Evolutionary conservation across 1,140 invertebrate genomes (phyloP).

Genomic region (Bemisia tabaci): DNA sequence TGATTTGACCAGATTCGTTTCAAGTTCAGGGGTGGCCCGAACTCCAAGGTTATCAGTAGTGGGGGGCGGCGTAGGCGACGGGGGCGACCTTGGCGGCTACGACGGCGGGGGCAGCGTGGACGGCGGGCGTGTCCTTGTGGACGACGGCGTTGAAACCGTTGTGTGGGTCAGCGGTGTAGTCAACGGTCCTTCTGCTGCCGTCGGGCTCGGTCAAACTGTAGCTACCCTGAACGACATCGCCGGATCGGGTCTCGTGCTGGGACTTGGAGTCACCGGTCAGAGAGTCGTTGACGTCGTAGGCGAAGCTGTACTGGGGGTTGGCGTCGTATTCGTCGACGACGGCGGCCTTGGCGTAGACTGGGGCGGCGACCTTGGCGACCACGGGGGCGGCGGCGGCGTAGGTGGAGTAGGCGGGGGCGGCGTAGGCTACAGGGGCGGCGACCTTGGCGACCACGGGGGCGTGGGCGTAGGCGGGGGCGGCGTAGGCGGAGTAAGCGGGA

Average conservation of each 20-base stretch:
- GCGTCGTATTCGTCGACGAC: constrained; percentile 37
- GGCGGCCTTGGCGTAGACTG: constrained; percentile 34
- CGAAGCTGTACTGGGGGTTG: constrained; percentile 41
- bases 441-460: constrained; percentile 9
- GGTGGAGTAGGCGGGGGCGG: constrained; percentile 10
- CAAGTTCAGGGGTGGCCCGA: not conserved
- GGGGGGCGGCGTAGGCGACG: constrained; percentile 34
- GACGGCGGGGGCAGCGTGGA: not conserved
- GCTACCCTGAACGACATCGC: constrained; percentile 44
- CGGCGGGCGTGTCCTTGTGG: constrained; percentile 33
- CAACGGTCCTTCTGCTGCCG: constrained; percentile 32
- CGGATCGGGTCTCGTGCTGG: constrained; percentile 39
- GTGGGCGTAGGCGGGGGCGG: constrained; percentile 8
- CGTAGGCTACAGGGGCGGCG: constrained; percentile 16
- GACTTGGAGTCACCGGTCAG: constrained; percentile 51
- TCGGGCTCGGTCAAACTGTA: constrained; percentile 44
- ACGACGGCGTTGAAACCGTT: constrained; percentile 32
- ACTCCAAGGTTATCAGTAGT: constrained; percentile 24
- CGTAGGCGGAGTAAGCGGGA: constrained; percentile 1
- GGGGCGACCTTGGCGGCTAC: constrained; percentile 19
- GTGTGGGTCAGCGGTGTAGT: constrained; percentile 30
- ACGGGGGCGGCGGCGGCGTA: constrained; percentile 24
- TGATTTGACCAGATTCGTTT: constrained; percentile 1
- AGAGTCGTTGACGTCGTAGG: constrained; percentile 32
- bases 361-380: constrained; percentile 27